Conservation (phyloP, 2,797 vertebrate genomes). For the Pseudotriccus pelzelni region DNA sequence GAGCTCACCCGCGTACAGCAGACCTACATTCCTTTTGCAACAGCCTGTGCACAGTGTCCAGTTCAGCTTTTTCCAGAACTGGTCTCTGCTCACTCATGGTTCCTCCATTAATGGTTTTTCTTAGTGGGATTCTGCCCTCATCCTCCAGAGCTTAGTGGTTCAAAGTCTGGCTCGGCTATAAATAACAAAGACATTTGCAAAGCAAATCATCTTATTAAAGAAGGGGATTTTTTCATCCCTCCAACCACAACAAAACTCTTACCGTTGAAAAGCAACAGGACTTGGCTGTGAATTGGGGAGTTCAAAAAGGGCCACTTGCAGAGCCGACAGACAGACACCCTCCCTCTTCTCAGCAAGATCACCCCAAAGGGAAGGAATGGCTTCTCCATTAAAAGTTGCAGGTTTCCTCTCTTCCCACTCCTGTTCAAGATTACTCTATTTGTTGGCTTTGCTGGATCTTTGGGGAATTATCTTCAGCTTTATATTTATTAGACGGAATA, state of each 20-base stretch:
- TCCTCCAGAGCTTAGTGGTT: constrained; percentile 50
- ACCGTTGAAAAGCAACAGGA: constrained; percentile 42
- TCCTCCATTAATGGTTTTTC: constrained; percentile 57
- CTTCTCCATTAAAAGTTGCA: constrained; percentile 66
- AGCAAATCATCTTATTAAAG: constrained; percentile 67
- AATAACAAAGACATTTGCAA: constrained; percentile 67
- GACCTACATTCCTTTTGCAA: constrained; percentile 38
- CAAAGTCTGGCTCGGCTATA: constrained; percentile 43
- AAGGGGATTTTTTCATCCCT: constrained; percentile 38
- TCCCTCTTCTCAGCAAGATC: constrained; percentile 61
- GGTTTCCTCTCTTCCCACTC: constrained; percentile 58
- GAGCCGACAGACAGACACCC: constrained; percentile 55
- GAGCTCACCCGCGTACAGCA: not conserved
- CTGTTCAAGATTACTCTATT: constrained; percentile 39
- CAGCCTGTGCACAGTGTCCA: constrained; percentile 15
- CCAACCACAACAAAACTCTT: constrained; percentile 62
- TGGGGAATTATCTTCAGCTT: constrained; percentile 31
- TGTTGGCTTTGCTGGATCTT: constrained; percentile 30
- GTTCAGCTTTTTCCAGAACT: constrained; percentile 52
- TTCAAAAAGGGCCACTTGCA: constrained; percentile 65
- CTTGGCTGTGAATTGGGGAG: constrained; percentile 53
- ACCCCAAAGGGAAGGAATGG: constrained; percentile 65
- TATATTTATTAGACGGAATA: constrained; percentile 55
- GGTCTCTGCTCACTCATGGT: constrained; percentile 48
- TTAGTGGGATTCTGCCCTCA: constrained; percentile 63